These are phyloP conservation scores for Cerceris rybyensis DNA, from an alignment of 2,888 invertebrate species.

Conservation along the genomic window DNA sequence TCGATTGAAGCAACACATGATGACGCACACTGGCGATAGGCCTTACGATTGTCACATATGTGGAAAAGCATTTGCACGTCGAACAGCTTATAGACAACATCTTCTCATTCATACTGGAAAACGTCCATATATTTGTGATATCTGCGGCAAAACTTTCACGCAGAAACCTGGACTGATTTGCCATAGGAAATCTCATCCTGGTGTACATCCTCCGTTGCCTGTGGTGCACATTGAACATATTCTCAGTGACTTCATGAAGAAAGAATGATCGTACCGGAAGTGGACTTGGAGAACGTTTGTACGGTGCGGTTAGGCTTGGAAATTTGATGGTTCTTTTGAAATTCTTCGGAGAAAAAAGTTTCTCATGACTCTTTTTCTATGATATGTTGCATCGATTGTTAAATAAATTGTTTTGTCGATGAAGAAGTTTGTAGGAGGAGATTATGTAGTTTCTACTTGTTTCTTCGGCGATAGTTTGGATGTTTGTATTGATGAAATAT, in stretches of 20 bases:
- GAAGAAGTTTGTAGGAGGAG: neutral
- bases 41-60: slow-evolving; percentile 80
- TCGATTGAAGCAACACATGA: slow-evolving; percentile 81
- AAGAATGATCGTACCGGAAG: slow-evolving; percentile 38
- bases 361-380: neutral
- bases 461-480: no score
- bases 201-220: slow-evolving; percentile 64
- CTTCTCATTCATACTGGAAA: slow-evolving; percentile 66
- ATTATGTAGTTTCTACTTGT: neutral
- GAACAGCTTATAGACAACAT: slow-evolving; percentile 66
- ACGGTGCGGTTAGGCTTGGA: neutral
- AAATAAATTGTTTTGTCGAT: neutral
- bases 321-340: neutral
- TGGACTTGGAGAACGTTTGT: neutral
- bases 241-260: slow-evolving; percentile 69
- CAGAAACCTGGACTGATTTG: slow-evolving; percentile 67
- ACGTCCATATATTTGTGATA: slow-evolving; percentile 67
- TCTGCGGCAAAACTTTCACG: slow-evolving; percentile 70
- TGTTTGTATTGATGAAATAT: no score
- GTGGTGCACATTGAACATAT: slow-evolving; percentile 69
- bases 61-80: slow-evolving; percentile 78
- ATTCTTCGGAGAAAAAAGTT: neutral
- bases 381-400: neutral
- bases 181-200: slow-evolving; percentile 72
- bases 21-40: slow-evolving; percentile 81